Evolutionary conservation across 2,797 vertebrate genomes (phyloP), one percentile per base, ranked within the genome.

Genomic region (Megalops cyprinoides): DNA sequence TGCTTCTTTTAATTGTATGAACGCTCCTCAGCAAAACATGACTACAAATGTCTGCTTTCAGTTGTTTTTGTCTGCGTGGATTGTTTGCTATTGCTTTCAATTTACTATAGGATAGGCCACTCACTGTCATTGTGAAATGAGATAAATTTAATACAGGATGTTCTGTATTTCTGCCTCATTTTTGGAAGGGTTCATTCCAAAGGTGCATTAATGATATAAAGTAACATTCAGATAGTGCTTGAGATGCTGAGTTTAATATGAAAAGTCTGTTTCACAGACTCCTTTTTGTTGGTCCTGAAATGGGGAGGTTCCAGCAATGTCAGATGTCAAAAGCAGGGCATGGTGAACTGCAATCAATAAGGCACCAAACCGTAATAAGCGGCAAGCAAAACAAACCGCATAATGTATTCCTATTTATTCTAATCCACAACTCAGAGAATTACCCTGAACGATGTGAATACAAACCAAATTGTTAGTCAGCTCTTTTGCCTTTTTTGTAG

Each of bases 361-460:
- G 73, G 58, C 56, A 71, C 67, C 15, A 78, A 76, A 83, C 48
- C 62, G 79, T 79, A 82, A 83, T 58, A 34, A 5, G 67, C 76
- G 81, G 80, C 31, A 81, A 82, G 49, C 37, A 28, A 81, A 87
- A 82, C 82, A 82, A 85, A 84, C 79, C 83, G 82, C 83, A 74
- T 76, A 78, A 82, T 79, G 60, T 56, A 82, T 79, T 79, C 78
- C 76, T 39, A 56, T 80, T 78, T 76, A 81, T 74, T 79, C 73
- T 34, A 78, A 53, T 81, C 76, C 39, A 79, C 31, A 48, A 28
- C 34, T n/a, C 42, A 51, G 23, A 76, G 74, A 79, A 71, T 55
- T 60, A 65, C 53, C 44, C 39, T 67, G 58, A 81, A 76, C 62
- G 14, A 46, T 62, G 44, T n/a, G 20, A 76, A 81, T 9, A 25